These are phyloP conservation scores for Girardinus metallicus DNA, from an alignment of 2,797 vertebrate species.

Conservation along the genomic window DNA sequence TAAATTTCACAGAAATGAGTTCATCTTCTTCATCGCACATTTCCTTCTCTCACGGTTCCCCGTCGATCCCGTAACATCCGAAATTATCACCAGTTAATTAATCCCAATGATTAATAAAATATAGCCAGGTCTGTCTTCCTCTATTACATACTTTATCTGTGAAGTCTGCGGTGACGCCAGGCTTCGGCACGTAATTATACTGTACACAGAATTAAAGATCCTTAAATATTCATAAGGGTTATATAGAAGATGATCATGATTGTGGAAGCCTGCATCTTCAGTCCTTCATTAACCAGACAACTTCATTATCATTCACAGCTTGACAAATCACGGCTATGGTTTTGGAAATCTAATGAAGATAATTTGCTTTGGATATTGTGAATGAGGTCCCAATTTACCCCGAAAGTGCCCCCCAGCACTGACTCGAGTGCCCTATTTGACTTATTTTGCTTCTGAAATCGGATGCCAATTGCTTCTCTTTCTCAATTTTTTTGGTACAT, in stretches of 20 bases:
- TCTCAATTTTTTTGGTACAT: background rate
- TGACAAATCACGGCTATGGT: slow-evolving; percentile 78
- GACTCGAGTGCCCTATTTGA: slow-evolving; percentile 67
- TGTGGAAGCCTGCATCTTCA: slow-evolving; percentile 76
- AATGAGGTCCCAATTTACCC: slow-evolving; percentile 77
- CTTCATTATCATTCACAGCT: slow-evolving; percentile 83
- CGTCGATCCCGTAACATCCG: slow-evolving; percentile 66
- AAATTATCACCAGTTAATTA: slow-evolving; percentile 79
- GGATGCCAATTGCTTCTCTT: background rate
- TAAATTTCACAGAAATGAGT: slow-evolving; percentile 62
- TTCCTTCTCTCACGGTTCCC: slow-evolving; percentile 60
- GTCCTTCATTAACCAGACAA: slow-evolving; percentile 78
- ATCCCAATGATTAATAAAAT: slow-evolving; percentile 80
- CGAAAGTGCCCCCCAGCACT: slow-evolving; percentile 70
- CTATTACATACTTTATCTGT: slow-evolving; percentile 77
- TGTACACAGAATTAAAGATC: slow-evolving; percentile 75
- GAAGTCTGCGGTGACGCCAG: slow-evolving; percentile 75
- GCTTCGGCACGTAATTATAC: slow-evolving; percentile 77
- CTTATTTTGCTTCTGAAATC: slow-evolving; percentile 47
- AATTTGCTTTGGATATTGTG: slow-evolving; percentile 78
- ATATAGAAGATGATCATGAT: slow-evolving; percentile 79
- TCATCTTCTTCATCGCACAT: slow-evolving; percentile 38
- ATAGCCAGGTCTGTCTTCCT: slow-evolving; percentile 69
- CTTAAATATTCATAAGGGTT: slow-evolving; percentile 81
- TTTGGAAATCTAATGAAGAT: slow-evolving; percentile 79